These are phyloP conservation scores for Cebuella pygmaea DNA, from an alignment of 2,797 vertebrate species.

Conservation along the genomic window DNA sequence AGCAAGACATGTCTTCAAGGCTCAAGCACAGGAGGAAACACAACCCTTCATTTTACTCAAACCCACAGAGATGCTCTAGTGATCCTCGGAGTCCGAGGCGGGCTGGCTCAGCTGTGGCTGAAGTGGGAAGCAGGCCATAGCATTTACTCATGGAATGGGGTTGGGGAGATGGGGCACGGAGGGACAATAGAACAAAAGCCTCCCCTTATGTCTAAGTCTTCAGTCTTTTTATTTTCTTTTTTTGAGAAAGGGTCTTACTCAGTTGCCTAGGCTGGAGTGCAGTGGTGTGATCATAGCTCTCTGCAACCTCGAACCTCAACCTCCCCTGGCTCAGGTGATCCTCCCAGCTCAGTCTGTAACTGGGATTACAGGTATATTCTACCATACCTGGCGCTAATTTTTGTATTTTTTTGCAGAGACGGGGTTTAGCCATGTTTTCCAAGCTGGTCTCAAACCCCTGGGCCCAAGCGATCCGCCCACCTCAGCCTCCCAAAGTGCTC, in stretches of 20 bases:
- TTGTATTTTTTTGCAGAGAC: too few relatives aligned
- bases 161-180: rapidly evolving
- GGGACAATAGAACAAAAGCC: background rate
- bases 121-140: background rate
- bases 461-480: too few relatives aligned
- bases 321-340: too few relatives aligned
- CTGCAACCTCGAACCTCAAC: background rate
- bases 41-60: background rate
- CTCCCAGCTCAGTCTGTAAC: too few relatives aligned
- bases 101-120: background rate
- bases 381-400: too few relatives aligned
- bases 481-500: too few relatives aligned
- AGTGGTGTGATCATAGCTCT: background rate
- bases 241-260: background rate
- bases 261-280: background rate
- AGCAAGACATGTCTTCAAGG: background rate
- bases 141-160: background rate
- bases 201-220: background rate
- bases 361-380: too few relatives aligned
- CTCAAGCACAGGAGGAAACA: background rate
- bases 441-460: too few relatives aligned
- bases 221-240: background rate
- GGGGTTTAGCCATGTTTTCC: too few relatives aligned
- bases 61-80: background rate
- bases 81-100: background rate